Evolutionary conservation across 2,797 vertebrate genomes (phyloP), one percentile per base, ranked within the genome.

Genomic region (Poeciliopsis infans): DNA sequence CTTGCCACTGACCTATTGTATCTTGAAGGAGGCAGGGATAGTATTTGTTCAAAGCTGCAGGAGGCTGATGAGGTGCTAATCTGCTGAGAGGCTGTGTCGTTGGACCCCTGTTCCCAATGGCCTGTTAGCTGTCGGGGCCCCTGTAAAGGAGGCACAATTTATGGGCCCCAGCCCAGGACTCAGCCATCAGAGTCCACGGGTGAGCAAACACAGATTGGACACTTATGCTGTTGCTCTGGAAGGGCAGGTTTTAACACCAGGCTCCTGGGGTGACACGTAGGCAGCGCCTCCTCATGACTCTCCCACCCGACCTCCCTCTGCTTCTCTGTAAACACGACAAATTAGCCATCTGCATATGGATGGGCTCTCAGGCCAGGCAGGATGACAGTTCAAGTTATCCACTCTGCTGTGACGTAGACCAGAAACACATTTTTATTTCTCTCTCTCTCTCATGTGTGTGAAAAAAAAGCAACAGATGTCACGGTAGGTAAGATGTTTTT

Each of bases 41-140:
- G 91, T 97, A 97, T 98, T 99, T 98, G 97, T 96, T 86, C 69
- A 93, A 91, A 96, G 84, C 97, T 93, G 94, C 95, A 94, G 97
- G 97, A 95, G 96, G 95, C 93, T 97, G 97, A 98, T 95, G 97
- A 98, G 97, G 96, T 97, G 97, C 91, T 97, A 98, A 99, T 97
- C 94, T 93, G 94, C 93, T 93, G 93, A 95, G 92, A 91, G 93
- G 87, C 87, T 75, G 88, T 69, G 86, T 91, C 94, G 94, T 94
- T 96, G 95, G 94, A 91, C 90, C 85, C 88, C 89, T 81, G 90
- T 94, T 95, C 93, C 95, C 94, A 95, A 96, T 95, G 91, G 94
- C 91, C 93, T 94, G 93, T 91, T 92, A 95, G 94, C 94, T 94
- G 92, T 94, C 93, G 88, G 89, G 86, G 87, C 93, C 68, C 68